Percentiles rank a stretch among this genome's conserved stretches.
Conservation (phyloP, 2,888 invertebrate species). For the Pseudeuparius sepicola region DNA sequence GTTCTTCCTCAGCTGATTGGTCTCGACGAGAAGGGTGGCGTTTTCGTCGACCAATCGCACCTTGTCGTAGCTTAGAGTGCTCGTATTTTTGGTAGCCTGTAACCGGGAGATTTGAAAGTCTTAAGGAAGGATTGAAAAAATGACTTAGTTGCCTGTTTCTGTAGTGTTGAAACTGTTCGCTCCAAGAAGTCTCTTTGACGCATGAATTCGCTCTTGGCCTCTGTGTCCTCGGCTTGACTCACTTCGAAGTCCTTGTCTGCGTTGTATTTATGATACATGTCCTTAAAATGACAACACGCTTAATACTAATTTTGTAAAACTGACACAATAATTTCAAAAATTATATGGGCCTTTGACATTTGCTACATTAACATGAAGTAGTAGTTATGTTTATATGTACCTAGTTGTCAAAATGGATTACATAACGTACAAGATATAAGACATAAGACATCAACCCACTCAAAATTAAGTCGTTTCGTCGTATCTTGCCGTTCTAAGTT, state of each 20-base stretch:
- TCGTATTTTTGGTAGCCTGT: constrained; percentile 35
- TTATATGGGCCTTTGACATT: too few relatives aligned
- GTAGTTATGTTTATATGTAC: too few relatives aligned
- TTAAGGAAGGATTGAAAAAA: constrained; percentile 4
- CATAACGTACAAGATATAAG: too few relatives aligned
- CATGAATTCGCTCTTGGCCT: constrained; percentile 63
- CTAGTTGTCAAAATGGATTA: too few relatives aligned
- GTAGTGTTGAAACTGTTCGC: constrained; percentile 46
- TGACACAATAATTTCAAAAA: too few relatives aligned
- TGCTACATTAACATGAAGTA: too few relatives aligned
- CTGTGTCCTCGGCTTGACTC: constrained; percentile 57
- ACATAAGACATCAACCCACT: too few relatives aligned
- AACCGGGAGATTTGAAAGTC: constrained; percentile 16
- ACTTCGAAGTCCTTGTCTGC: constrained; percentile 58
- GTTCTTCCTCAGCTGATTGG: constrained; percentile 63
- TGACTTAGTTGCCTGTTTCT: constrained; percentile 33
- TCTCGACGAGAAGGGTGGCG: constrained; percentile 62
- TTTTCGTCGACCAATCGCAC: constrained; percentile 54
- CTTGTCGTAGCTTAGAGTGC: constrained; percentile 35
- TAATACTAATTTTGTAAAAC: background rate
- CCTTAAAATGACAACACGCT: constrained; percentile 34
- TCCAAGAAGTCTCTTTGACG: constrained; percentile 78
- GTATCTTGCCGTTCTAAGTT: too few relatives aligned
- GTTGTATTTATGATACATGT: constrained; percentile 60
- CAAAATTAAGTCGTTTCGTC: too few relatives aligned